A percentile compares a stretch with the other conserved stretches of the same genome.
Evolutionary conservation across 2,113 vertebrate genomes (phyloP).

Genomic region (Tilapia sparmanii): DNA sequence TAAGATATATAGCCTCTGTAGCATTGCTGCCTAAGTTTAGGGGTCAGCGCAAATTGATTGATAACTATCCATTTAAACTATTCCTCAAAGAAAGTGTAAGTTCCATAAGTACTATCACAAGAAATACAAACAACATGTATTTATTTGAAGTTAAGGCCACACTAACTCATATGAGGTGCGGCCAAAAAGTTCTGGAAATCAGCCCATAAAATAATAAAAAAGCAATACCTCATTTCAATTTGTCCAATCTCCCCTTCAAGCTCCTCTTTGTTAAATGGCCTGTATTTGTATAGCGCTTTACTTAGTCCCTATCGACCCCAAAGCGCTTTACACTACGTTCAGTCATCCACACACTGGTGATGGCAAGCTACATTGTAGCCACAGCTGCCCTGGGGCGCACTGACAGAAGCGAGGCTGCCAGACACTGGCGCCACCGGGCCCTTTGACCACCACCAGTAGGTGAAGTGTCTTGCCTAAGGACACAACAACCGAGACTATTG

Average conservation of each 20-base stretch:
- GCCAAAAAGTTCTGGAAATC: background rate
- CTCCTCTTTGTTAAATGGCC: background rate
- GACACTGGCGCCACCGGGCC: background rate
- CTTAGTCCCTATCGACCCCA: background rate
- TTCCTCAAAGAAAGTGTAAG: background rate
- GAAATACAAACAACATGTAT: background rate
- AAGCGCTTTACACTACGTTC: background rate
- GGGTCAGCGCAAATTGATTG: background rate
- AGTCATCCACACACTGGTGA: background rate
- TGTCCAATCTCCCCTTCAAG: background rate
- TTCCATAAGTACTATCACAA: background rate
- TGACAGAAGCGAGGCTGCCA: background rate
- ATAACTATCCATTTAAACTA: background rate
- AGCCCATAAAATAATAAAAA: background rate
- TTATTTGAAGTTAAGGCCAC: background rate
- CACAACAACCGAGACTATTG: accelerated
- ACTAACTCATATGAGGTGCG: background rate
- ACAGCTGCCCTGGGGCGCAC: accelerated
- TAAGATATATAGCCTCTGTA: background rate
- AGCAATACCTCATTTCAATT: background rate
- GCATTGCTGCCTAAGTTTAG: background rate
- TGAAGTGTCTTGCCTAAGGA: background rate
- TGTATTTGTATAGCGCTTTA: background rate
- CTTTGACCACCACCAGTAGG: background rate
- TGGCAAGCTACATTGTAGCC: background rate